A percentile compares a stretch with the other conserved stretches of the same genome.
Conservation (phyloP, 35 echinoderm and acorn worm genomes). For the Hemicentrotus pulcherrimus region DNA sequence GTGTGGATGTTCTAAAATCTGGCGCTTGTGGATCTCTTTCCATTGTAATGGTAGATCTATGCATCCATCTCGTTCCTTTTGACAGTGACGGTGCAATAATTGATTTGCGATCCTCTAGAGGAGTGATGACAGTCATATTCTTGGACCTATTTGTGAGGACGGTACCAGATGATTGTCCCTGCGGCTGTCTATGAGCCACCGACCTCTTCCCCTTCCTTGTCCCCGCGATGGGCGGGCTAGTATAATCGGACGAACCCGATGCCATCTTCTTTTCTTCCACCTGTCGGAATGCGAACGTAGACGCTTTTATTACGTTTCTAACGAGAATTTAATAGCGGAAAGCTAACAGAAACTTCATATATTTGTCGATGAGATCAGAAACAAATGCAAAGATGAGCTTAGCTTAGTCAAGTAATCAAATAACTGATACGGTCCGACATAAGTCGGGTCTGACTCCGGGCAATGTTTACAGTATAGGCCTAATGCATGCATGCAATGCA, state of each 20-base stretch:
- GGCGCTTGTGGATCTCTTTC: constrained; percentile 55
- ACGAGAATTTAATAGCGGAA: neutral
- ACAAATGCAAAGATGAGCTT: too few relatives aligned
- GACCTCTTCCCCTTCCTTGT: neutral
- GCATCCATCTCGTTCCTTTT: constrained; percentile 95
- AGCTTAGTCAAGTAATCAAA: neutral
- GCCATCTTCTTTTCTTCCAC: neutral
- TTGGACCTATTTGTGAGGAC: constrained; percentile 87
- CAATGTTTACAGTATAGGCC: neutral
- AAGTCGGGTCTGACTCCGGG: neutral
- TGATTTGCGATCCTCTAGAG: constrained; percentile 56
- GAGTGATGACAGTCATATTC: constrained; percentile 87
- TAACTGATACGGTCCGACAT: neutral
- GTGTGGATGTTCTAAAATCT: constrained; percentile 59
- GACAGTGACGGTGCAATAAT: constrained; percentile 53
- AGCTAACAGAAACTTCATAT: neutral
- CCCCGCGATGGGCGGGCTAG: neutral
- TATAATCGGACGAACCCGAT: neutral
- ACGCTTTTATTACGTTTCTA: neutral
- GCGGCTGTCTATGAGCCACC: constrained; percentile 39
- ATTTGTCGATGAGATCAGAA: neutral
- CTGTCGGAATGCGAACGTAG: neutral
- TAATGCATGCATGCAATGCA: too few relatives aligned
- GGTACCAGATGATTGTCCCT: constrained; percentile 89
- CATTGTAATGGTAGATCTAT: constrained; percentile 82